Conservation (phyloP, 2,797 vertebrate species). For the Neoniphon sammara region DNA sequence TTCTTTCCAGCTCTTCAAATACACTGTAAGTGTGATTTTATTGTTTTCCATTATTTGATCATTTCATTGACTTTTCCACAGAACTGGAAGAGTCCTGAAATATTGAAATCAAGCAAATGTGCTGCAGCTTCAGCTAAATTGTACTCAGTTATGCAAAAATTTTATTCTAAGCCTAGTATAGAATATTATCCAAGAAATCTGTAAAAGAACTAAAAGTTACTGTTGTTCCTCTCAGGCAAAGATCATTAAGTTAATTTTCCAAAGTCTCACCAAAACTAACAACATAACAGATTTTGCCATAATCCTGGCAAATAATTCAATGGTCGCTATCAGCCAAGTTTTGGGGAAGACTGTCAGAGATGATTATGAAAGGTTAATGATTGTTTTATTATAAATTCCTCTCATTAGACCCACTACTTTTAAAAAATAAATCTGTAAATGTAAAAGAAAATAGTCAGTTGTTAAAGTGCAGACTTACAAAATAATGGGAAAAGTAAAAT, state of each 20-base stretch:
- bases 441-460: no score
- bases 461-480: no score
- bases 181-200: not conserved
- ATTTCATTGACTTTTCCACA: not conserved
- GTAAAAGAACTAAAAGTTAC: no score
- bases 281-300: not conserved
- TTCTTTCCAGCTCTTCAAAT: not conserved
- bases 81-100: not conserved
- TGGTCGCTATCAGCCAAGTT: not conserved
- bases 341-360: not conserved
- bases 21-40: slow-evolving; percentile 29
- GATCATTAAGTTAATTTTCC: not conserved
- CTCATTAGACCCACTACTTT: no score
- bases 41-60: not conserved
- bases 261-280: not conserved
- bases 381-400: not conserved
- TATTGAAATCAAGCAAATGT: not conserved
- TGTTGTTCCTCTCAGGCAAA: no score
- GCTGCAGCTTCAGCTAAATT: not conserved
- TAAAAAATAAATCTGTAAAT: no score
- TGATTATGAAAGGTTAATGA: not conserved
- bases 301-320: not conserved
- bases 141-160: no score
- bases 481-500: no score
- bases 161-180: not conserved